Evolutionary conservation across 2,113 vertebrate genomes (phyloP).

Genomic region (Coturnix japonica): DNA sequence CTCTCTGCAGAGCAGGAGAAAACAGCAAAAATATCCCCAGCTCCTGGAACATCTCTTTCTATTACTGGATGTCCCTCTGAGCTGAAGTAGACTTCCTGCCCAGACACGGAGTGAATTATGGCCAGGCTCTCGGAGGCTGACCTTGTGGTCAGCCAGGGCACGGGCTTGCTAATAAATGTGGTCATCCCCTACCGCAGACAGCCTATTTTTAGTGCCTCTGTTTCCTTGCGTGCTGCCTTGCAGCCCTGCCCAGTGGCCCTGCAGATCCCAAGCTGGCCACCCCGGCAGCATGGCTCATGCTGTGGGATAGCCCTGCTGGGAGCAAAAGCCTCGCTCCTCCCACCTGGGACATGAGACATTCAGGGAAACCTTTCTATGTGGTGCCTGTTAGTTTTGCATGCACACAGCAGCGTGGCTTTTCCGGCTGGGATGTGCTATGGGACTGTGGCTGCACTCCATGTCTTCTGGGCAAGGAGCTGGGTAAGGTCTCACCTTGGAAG

Average conservation of each 20-base stretch:
- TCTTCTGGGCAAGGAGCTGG: accelerated
- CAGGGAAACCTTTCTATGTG: accelerated
- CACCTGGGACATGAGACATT: accelerated
- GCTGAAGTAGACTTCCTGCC: conserved; percentile 59
- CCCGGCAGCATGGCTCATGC: accelerated
- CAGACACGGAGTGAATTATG: conserved; percentile 51
- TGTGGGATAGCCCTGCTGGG: neutral
- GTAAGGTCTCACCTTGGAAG: neutral
- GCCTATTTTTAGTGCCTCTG: conserved; percentile 35
- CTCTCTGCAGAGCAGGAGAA: conserved; percentile 25
- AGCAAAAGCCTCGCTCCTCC: accelerated
- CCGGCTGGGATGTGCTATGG: accelerated
- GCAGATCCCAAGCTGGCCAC: neutral
- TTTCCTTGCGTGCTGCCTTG: neutral
- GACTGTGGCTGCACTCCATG: accelerated
- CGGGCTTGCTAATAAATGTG: conserved; percentile 52
- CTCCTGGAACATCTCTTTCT: conserved; percentile 48
- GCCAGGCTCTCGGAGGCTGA: conserved; percentile 31
- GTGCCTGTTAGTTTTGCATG: neutral
- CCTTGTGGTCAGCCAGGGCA: conserved; percentile 60
- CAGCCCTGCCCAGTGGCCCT: neutral
- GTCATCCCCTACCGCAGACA: conserved; percentile 32
- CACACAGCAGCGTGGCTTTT: accelerated
- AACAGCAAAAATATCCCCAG: conserved; percentile 37
- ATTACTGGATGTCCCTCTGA: conserved; percentile 62